phyloP scores from a whole-genome alignment of 1,140 invertebrate genomes.

The Drosophila hydei region DNA sequence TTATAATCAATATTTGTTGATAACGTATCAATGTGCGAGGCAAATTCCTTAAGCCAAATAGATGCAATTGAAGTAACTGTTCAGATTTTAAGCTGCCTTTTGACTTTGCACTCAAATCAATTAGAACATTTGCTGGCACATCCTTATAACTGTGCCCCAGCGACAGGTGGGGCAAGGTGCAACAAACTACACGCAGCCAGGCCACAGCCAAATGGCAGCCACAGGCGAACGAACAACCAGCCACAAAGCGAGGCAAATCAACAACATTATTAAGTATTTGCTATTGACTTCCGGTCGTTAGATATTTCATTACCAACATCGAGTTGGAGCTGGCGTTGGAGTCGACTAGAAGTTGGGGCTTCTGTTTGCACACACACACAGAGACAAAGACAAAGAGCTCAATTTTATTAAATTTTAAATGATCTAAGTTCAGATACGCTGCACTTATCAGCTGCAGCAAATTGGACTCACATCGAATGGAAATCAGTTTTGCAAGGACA shows the following conservation, averaged over 20 bases:
- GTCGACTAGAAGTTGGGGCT: slow-evolving; percentile 20
- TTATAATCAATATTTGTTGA: neutral
- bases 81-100: neutral
- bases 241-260: slow-evolving; percentile 58
- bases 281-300: slow-evolving; percentile 81
- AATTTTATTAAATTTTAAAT: slow-evolving; percentile 58
- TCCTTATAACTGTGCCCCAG: slow-evolving; percentile 33
- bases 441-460: slow-evolving; percentile 43
- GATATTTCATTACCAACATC: slow-evolving; percentile 81
- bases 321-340: slow-evolving; percentile 19
- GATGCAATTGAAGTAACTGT: too few species aligned
- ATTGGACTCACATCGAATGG: slow-evolving; percentile 1
- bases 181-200: slow-evolving; percentile 53
- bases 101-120: slow-evolving; percentile 4
- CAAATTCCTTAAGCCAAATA: too few species aligned
- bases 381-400: slow-evolving; percentile 20
- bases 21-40: neutral
- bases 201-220: slow-evolving; percentile 47
- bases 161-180: slow-evolving; percentile 25
- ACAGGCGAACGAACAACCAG: slow-evolving; percentile 47
- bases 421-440: slow-evolving; percentile 28
- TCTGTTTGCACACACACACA: slow-evolving; percentile 14
- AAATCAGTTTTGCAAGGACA: slow-evolving; percentile 3
- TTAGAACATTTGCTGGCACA: slow-evolving; percentile 37
- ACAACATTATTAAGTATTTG: slow-evolving; percentile 82